Base-by-base conservation (phyloP, 2,797 vertebrate species). In the Pampus argenteus region DNA sequence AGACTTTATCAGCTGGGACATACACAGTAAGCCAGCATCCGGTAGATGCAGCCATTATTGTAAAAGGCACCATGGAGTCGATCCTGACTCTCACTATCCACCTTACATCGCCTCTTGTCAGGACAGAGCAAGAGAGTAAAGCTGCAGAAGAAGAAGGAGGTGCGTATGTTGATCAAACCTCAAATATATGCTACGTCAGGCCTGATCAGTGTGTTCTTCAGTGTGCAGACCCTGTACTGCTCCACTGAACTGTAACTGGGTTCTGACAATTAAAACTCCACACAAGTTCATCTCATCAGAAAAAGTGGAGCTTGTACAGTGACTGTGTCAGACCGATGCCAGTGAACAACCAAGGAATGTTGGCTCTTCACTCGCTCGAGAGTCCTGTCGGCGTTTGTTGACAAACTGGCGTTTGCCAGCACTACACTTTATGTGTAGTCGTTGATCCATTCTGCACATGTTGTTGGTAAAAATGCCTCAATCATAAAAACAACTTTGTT, bases 91-190 rank as follows among this genome's bases (percentile, higher is more conserved):
- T 99, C 62, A 96, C 93, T 50, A 95, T 99, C 87, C 96, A 97
- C 86, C 77, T 99, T 88, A 99, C 98, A 0, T 99, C 98, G 0
- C 97, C 97, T 0, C 88, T 96, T 49, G 94, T 99, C 71, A 89
- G 97, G 63, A 94, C 93, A 25, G 94, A 95, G 75, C 82, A 94
- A 78, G 95, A 95, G 81, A 93, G 92, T 62, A 81, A 93, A 67
- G 74, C 74, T 65, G 10, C 34, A 25, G 81, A 69, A 69, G 82
- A 31, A 70, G 42, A 56, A 50, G 75, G 82, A 64, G 85, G 91
- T 92, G 76, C 10, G 71, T 83, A 48, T 74, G 76, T 72, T 34
- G 47, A 66, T 54, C 34, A 54, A 25, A 29, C 36, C 73, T 79
- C 25, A 47, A 56, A 73, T 40, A 38, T 75, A 49, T 47, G 72